phyloP scores from a whole-genome alignment of 1,140 invertebrate species.

The Formica exsecta region DNA sequence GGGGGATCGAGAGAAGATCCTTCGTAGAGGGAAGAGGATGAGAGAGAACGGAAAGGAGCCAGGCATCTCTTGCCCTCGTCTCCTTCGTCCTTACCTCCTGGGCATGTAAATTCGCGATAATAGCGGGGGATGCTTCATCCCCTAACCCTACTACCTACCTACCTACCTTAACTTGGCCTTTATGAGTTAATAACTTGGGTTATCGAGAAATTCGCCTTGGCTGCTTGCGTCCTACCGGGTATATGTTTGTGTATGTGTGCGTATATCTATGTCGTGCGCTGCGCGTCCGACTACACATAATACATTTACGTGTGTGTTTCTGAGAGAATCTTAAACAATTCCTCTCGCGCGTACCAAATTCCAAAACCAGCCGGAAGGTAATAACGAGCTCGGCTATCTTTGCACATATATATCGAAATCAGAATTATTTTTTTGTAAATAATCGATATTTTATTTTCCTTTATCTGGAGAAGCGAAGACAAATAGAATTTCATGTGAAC shows the following conservation, averaged over 20 bases:
- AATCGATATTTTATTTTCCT: slow-evolving; percentile 37
- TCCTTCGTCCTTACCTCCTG: slow-evolving; percentile 70
- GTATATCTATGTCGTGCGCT: slow-evolving; percentile 33
- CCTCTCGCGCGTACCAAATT: slow-evolving; percentile 55
- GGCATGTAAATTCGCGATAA: slow-evolving; percentile 86
- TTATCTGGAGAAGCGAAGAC: slow-evolving; percentile 16
- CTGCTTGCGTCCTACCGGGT: slow-evolving; percentile 55
- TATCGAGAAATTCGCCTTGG: slow-evolving; percentile 84
- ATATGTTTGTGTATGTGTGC: background rate
- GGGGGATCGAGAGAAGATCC: slow-evolving; percentile 44
- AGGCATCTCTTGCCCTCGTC: slow-evolving; percentile 68
- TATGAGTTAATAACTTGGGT: slow-evolving; percentile 86
- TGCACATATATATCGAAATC: slow-evolving; percentile 7
- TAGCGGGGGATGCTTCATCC: slow-evolving; percentile 78
- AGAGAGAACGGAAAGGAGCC: slow-evolving; percentile 22
- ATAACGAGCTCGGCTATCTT: slow-evolving; percentile 34
- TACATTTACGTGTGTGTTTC: slow-evolving; percentile 46
- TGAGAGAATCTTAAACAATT: slow-evolving; percentile 70
- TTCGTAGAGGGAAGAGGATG: background rate
- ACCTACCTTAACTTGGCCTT: slow-evolving; percentile 82
- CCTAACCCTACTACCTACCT: slow-evolving; percentile 67
- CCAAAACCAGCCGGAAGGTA: slow-evolving; percentile 48
- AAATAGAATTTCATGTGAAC: slow-evolving; percentile 29
- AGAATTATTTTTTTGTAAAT: slow-evolving; percentile 22
- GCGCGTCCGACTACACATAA: slow-evolving; percentile 28